These are phyloP conservation scores for Vanessa tameamea DNA, from an alignment of 1,140 invertebrate genomes.

Conservation along the genomic window DNA sequence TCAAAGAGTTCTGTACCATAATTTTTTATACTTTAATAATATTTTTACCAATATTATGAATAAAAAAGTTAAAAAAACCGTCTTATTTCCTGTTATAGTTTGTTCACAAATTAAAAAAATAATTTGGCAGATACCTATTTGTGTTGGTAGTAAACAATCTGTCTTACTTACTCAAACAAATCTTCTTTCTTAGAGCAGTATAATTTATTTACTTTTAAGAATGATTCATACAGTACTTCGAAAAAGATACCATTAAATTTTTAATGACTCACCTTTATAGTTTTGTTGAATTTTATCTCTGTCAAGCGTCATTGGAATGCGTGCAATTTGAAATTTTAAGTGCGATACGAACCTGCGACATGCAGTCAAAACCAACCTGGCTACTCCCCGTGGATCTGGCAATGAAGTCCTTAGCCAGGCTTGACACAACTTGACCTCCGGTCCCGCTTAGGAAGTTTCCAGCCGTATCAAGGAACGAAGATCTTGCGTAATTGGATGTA, in stretches of 20 bases:
- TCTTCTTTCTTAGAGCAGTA: too few species aligned
- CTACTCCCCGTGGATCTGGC: constrained; percentile 84
- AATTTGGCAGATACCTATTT: too few species aligned
- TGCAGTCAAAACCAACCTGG: constrained; percentile 82
- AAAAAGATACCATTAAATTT: neutral
- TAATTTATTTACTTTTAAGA: neutral
- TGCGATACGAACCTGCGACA: constrained; percentile 78
- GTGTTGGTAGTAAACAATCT: too few species aligned
- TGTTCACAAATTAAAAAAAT: too few species aligned
- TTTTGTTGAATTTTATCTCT: constrained; percentile 21
- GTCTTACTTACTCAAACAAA: too few species aligned
- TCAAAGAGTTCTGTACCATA: too few species aligned
- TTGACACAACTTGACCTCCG: constrained; percentile 82
- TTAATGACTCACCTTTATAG: constrained; percentile 22
- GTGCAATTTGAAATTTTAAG: constrained; percentile 58
- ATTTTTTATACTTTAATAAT: too few species aligned
- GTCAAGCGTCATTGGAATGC: constrained; percentile 36
- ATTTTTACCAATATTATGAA: too few species aligned
- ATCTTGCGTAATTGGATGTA: constrained; percentile 63
- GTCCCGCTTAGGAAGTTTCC: constrained; percentile 78
- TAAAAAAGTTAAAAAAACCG: too few species aligned
- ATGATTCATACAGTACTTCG: neutral
- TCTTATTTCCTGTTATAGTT: too few species aligned
- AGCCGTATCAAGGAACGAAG: constrained; percentile 77
- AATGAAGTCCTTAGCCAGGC: constrained; percentile 85